Evolutionary conservation across 2,797 vertebrate genomes (phyloP).

Genomic region (Crossoptilon crossoptilon): DNA sequence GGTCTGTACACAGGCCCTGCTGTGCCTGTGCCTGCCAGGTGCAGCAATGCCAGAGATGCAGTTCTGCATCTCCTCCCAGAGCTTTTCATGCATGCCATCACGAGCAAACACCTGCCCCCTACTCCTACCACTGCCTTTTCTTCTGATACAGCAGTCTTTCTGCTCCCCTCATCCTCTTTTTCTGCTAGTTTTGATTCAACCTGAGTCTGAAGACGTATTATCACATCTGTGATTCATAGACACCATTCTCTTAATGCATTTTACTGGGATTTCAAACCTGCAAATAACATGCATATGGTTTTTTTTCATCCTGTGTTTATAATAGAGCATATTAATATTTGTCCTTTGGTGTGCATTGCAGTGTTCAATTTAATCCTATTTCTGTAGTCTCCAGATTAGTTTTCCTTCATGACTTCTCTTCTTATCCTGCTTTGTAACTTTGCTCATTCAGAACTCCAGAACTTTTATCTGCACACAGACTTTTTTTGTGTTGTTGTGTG

Average conservation of each 20-base stretch:
- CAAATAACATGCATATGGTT: background rate
- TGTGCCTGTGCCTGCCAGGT: fast-evolving
- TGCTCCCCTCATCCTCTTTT: background rate
- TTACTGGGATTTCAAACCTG: background rate
- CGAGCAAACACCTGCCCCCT: background rate
- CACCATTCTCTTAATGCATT: background rate
- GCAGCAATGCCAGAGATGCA: background rate
- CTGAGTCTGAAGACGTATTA: background rate
- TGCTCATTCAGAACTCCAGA: background rate
- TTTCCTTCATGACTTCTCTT: background rate
- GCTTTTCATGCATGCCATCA: fast-evolving
- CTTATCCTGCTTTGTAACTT: background rate
- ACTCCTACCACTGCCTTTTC: background rate
- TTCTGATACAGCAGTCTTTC: background rate
- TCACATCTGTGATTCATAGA: background rate
- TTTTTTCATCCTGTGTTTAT: background rate
- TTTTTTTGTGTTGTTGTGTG: background rate
- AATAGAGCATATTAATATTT: background rate
- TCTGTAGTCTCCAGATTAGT: background rate
- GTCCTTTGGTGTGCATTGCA: background rate
- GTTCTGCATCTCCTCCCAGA: background rate
- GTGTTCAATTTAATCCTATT: background rate
- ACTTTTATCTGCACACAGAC: background rate
- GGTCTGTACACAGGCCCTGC: background rate
- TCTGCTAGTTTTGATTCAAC: background rate